These are phyloP conservation scores for Varecia variegata DNA, from an alignment of 2,797 vertebrate species.

Conservation along the genomic window DNA sequence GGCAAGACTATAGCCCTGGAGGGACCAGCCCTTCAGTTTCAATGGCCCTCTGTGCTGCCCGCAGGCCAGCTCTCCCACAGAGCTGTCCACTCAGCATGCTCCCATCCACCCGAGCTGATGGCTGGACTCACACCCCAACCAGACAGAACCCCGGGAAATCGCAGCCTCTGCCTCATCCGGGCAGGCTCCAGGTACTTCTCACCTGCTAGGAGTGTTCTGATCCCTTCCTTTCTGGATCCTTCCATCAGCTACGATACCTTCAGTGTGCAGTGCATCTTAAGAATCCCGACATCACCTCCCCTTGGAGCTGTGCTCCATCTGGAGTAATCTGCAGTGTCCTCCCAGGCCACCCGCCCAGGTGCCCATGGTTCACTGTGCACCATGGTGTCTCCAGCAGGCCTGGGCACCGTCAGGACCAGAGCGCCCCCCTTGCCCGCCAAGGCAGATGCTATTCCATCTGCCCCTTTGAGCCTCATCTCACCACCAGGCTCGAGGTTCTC, in stretches of 20 bases:
- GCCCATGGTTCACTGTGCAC: neutral
- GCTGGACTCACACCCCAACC: too few species aligned
- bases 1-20: neutral
- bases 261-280: neutral
- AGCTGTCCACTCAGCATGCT: neutral
- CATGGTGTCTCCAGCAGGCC: too few species aligned
- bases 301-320: neutral
- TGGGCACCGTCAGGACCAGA: too few species aligned
- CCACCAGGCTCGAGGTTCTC: neutral
- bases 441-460: neutral
- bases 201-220: neutral
- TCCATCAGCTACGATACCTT: neutral
- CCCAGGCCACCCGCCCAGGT: too few species aligned
- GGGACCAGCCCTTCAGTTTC: fast-evolving
- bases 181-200: neutral
- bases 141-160: neutral
- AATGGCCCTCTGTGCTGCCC: neutral
- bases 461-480: neutral
- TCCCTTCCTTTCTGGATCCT: neutral
- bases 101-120: too few species aligned
- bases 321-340: neutral
- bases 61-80: neutral
- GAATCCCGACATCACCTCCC: too few species aligned
- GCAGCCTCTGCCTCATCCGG: neutral
- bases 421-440: too few species aligned